phyloP scores from a whole-genome alignment of 2,888 invertebrate genomes.

The Prosopocoilus inquinatus region DNA sequence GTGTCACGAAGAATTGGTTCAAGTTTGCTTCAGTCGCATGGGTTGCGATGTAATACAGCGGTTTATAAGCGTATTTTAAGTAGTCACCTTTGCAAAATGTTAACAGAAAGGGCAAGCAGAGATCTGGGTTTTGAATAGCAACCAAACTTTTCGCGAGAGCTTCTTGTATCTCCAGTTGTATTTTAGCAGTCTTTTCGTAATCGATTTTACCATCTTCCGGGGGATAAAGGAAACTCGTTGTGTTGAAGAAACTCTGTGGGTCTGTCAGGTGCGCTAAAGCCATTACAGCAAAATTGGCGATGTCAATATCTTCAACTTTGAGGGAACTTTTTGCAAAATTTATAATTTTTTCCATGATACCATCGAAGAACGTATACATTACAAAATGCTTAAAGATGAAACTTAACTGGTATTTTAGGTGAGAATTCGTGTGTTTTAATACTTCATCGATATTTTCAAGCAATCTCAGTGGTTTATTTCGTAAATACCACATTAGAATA shows the following conservation, averaged over 20 bases:
- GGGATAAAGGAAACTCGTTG: background rate
- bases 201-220: slow-evolving; percentile 7
- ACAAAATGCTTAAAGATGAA: no score
- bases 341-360: background rate
- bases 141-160: slow-evolving; percentile 1
- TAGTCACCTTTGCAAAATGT: slow-evolving; percentile 16
- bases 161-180: background rate
- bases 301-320: background rate
- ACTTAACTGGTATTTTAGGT: no score
- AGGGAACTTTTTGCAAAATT: background rate
- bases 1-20: background rate
- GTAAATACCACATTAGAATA: background rate
- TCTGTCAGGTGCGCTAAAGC: no score
- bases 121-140: background rate
- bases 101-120: slow-evolving; percentile 4
- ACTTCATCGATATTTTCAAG: background rate
- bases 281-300: no score
- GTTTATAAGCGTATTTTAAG: slow-evolving; percentile 7
- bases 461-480: background rate
- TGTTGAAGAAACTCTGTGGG: no score
- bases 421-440: background rate
- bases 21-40: slow-evolving; percentile 12
- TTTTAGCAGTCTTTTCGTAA: background rate
- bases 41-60: slow-evolving; percentile 2
- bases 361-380: background rate